Evolutionary conservation across 2,888 invertebrate species (phyloP).

Genomic region (Hermodice carunculata): DNA sequence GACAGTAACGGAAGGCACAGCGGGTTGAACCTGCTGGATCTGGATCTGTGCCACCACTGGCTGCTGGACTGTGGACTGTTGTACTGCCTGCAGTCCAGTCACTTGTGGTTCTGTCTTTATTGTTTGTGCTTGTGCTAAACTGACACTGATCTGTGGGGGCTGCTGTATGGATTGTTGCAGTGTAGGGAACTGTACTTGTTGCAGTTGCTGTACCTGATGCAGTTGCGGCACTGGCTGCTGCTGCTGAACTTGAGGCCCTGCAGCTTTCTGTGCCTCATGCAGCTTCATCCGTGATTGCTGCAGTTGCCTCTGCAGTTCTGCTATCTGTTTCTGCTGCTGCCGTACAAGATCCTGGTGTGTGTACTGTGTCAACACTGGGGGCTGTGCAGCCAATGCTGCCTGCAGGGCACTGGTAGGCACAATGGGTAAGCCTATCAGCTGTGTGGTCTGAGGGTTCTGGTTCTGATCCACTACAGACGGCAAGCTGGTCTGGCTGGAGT

Average conservation of each 20-base stretch:
- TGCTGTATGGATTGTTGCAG: too few species aligned
- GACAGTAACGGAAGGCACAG: too few species aligned
- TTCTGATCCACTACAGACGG: constrained; percentile 30
- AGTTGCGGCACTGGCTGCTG: constrained; percentile 49
- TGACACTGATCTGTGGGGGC: too few species aligned
- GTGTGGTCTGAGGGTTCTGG: constrained; percentile 16
- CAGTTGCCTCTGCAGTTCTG: constrained; percentile 76
- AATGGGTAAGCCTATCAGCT: too few species aligned
- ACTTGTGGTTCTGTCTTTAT: too few species aligned
- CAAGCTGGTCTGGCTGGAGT: constrained; percentile 45
- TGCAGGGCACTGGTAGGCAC: too few species aligned
- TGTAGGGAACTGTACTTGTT: constrained; percentile 11
- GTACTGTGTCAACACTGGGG: constrained; percentile 71
- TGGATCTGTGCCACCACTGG: constrained; percentile 8
- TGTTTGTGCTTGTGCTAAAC: too few species aligned
- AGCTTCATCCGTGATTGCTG: constrained; percentile 23
- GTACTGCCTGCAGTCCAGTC: too few species aligned
- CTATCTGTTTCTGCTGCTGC: constrained; percentile 88
- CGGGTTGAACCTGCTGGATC: constrained; percentile 2
- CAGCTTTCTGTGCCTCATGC: constrained; percentile 14
- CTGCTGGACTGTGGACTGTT: neutral
- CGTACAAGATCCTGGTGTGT: constrained; percentile 53
- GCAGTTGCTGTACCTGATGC: constrained; percentile 36
- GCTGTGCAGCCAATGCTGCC: constrained; percentile 1
- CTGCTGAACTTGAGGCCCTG: constrained; percentile 35